These are phyloP conservation scores for Onthophagus sagittarius DNA, from an alignment of 2,888 invertebrate genomes.

Conservation along the genomic window DNA sequence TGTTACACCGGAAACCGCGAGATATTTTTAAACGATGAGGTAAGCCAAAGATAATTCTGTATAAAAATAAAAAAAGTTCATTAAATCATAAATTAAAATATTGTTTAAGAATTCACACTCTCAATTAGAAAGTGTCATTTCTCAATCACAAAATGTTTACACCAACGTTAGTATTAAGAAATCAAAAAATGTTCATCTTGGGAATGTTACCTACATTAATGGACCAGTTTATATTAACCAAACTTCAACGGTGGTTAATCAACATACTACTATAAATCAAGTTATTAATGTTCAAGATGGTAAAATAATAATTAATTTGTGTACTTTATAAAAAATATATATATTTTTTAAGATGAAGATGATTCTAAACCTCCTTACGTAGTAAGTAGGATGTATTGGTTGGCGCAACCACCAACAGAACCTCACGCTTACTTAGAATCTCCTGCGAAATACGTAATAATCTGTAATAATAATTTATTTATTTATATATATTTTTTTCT, in stretches of 20 bases:
- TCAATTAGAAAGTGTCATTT: background rate
- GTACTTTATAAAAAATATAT: background rate
- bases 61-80: background rate
- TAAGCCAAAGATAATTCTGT: background rate
- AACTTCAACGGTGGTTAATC: constrained; percentile 24
- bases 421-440: constrained; percentile 39
- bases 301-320: background rate
- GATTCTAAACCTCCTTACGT: constrained; percentile 15
- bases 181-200: constrained; percentile 50
- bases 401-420: constrained; percentile 50
- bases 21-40: background rate
- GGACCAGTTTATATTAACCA: constrained; percentile 48
- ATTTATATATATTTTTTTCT: background rate
- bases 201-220: constrained; percentile 51
- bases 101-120: background rate
- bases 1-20: background rate
- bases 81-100: background rate
- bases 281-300: background rate
- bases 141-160: constrained; percentile 24
- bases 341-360: constrained; percentile 6
- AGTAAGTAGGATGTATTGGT: constrained; percentile 42
- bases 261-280: constrained; percentile 22
- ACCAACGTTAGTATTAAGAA: constrained; percentile 46
- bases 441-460: constrained; percentile 51
- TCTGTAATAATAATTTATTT: constrained; percentile 44